Evolutionary conservation across 2,113 vertebrate species (phyloP).

Genomic region (Parus major): DNA sequence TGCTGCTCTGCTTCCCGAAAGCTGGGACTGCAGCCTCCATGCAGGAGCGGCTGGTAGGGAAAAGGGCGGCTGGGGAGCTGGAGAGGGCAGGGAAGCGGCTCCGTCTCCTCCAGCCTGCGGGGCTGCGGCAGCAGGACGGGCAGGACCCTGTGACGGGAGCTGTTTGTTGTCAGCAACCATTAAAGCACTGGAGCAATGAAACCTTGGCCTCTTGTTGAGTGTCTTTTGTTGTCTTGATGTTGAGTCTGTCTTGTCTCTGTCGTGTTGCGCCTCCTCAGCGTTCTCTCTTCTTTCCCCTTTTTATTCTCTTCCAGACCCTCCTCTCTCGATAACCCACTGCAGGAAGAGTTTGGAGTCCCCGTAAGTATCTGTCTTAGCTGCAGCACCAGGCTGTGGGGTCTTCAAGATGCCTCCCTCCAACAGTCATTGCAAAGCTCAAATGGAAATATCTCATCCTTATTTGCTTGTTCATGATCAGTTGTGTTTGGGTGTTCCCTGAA

Average conservation of each 20-base stretch:
- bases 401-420: neutral
- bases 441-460: neutral
- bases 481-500: neutral
- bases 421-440: neutral
- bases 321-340: constrained; percentile 98
- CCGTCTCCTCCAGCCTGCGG: neutral
- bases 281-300: constrained; percentile 63
- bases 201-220: constrained; percentile 57
- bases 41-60: neutral
- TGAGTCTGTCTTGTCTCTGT: constrained; percentile 21
- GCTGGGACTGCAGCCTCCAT: neutral
- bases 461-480: neutral
- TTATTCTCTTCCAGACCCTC: constrained; percentile 87
- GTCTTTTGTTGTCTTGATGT: constrained; percentile 55
- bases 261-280: constrained; percentile 52
- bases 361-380: constrained; percentile 83
- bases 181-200: constrained; percentile 60
- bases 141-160: constrained; percentile 43
- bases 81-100: neutral
- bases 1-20: neutral
- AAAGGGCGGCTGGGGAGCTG: neutral
- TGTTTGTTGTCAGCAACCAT: constrained; percentile 61
- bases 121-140: neutral
- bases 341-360: constrained; percentile 99
- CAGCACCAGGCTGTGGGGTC: neutral